Evolutionary conservation across 2,888 invertebrate genomes (phyloP).

Genomic region (Chironomus riparius): DNA sequence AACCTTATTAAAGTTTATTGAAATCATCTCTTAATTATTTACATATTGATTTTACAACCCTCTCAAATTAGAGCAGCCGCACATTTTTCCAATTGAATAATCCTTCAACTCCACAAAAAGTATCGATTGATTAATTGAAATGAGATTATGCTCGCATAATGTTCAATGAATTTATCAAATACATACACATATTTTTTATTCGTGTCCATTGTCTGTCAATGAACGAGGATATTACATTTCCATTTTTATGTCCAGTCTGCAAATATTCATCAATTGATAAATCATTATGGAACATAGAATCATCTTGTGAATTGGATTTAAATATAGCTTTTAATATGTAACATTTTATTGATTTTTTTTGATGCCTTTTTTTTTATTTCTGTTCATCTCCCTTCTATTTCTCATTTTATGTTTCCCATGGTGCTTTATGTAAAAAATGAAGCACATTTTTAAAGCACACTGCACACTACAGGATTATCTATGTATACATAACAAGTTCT

Average conservation of each 20-base stretch:
- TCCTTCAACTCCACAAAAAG: not conserved
- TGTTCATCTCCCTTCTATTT: not conserved
- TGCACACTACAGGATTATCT: not conserved
- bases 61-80: too few species aligned
- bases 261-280: not conserved
- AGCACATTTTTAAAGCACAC: not conserved
- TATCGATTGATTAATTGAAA: conserved; percentile 21
- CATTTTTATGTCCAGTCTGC: not conserved
- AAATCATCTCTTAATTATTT: too few species aligned
- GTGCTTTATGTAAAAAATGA: not conserved
- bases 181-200: too few species aligned
- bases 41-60: too few species aligned
- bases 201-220: not conserved
- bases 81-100: too few species aligned
- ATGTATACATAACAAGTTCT: not conserved
- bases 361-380: not conserved
- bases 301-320: conserved; percentile 12
- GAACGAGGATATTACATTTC: conserved; percentile 11
- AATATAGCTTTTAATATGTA: not conserved
- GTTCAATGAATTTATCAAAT: not conserved
- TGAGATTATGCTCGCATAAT: not conserved
- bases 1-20: too few species aligned
- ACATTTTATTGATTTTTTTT: conserved; percentile 19
- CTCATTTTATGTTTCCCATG: not conserved
- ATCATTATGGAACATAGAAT: not conserved